phyloP scores from a whole-genome alignment of 2,113 vertebrate species.

The Silurus meridionalis region DNA sequence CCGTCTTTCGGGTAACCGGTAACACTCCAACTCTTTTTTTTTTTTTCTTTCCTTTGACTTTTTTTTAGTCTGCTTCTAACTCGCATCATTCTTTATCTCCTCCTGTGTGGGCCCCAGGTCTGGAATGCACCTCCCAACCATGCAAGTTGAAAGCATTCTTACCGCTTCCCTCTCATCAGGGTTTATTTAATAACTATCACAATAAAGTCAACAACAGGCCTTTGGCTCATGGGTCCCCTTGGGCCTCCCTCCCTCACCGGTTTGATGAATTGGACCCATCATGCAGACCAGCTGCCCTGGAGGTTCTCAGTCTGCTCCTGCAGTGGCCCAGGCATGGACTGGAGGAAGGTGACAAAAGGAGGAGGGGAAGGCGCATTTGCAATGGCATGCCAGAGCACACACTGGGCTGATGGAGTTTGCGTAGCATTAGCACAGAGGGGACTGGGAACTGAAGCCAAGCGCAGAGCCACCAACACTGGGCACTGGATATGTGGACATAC shows the following conservation, averaged over 20 bases:
- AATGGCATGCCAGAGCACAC: constrained; percentile 69
- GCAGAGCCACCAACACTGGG: constrained; percentile 65
- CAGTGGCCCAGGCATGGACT: constrained; percentile 48
- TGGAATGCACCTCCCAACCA: constrained; percentile 64
- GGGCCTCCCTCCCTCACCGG: constrained; percentile 56
- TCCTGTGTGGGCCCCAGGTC: constrained; percentile 52
- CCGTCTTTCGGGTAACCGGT: constrained; percentile 63
- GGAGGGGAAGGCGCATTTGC: constrained; percentile 49
- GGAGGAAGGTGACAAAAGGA: constrained; percentile 52
- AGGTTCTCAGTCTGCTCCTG: constrained; percentile 73
- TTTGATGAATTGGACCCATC: constrained; percentile 75
- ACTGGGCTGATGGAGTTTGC: constrained; percentile 65
- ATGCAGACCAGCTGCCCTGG: constrained; percentile 78
- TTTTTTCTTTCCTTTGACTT: constrained; percentile 36
- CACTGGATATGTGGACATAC: constrained; percentile 59
- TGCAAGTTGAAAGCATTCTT: constrained; percentile 72
- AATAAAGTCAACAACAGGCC: constrained; percentile 71
- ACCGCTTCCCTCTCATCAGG: constrained; percentile 67
- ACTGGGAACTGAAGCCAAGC: constrained; percentile 59
- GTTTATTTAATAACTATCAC: constrained; percentile 74
- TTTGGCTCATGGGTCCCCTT: constrained; percentile 39
- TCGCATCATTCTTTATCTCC: constrained; percentile 24
- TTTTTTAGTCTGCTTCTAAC: constrained; percentile 13
- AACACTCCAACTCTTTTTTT: constrained; percentile 52
- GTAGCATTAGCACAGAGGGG: constrained; percentile 59